phyloP scores from a whole-genome alignment of 1,140 invertebrate genomes.

The Philaenus spumarius region DNA sequence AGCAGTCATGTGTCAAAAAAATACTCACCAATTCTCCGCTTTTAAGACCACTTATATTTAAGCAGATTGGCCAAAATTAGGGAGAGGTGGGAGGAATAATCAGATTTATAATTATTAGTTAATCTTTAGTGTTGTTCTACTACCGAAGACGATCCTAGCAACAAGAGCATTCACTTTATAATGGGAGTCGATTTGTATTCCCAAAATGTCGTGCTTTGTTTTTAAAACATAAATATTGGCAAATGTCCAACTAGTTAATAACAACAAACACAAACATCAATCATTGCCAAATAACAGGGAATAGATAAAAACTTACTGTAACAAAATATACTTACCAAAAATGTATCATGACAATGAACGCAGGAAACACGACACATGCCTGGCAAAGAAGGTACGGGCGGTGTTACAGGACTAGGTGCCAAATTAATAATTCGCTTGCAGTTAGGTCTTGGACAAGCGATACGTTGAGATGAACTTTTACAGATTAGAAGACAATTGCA shows the following conservation, averaged over 20 bases:
- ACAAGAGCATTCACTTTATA: background rate
- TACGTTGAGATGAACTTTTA: constrained; percentile 90
- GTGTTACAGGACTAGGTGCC: constrained; percentile 80
- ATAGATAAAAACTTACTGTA: too few relatives aligned
- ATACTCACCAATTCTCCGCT: too few relatives aligned
- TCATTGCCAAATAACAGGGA: background rate
- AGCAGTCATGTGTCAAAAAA: too few relatives aligned
- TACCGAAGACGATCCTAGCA: background rate
- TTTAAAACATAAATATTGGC: background rate
- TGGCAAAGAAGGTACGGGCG: constrained; percentile 76
- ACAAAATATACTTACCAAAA: constrained; percentile 85
- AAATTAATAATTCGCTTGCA: constrained; percentile 96
- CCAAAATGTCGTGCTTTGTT: too few relatives aligned
- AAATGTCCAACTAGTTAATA: background rate
- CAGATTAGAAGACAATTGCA: constrained; percentile 98
- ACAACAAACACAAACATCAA: background rate
- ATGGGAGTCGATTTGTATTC: too few relatives aligned
- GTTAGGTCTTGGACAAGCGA: constrained; percentile 93
- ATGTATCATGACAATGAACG: constrained; percentile 90
- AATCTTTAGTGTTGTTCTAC: background rate
- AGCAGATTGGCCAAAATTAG: background rate
- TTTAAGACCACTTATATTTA: too few relatives aligned
- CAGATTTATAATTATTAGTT: too few relatives aligned
- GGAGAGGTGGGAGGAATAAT: background rate
- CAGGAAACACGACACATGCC: constrained; percentile 93